Evolutionary conservation across 2,888 invertebrate genomes (phyloP).

Genomic region (Anoncus sp.): DNA sequence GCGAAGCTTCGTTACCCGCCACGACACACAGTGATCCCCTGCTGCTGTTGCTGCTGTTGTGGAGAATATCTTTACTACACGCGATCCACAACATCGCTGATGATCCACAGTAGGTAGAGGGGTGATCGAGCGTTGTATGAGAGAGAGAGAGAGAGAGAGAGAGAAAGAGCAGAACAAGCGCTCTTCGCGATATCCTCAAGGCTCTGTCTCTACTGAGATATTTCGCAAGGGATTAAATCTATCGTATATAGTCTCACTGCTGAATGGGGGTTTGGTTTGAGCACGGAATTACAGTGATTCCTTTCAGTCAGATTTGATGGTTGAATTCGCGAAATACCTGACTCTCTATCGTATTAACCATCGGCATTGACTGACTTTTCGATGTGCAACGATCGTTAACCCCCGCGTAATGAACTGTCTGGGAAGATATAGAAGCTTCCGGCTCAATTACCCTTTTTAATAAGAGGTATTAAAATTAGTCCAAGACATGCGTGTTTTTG

Average conservation of each 20-base stretch:
- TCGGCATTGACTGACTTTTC: neutral
- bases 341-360: neutral
- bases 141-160: no score
- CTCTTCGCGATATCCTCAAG: neutral
- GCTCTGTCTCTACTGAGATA: constrained; percentile 9
- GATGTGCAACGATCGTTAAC: neutral
- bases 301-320: neutral
- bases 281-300: constrained; percentile 30
- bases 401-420: neutral
- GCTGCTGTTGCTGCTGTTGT: no score
- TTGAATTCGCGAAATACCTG: neutral
- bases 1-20: constrained; percentile 44
- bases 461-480: neutral
- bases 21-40: constrained; percentile 10
- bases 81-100: constrained; percentile 36
- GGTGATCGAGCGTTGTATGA: constrained; percentile 6
- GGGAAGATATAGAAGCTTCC: neutral
- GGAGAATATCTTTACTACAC: constrained; percentile 40
- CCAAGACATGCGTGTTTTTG: no score
- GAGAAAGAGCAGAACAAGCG: neutral
- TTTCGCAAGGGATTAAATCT: constrained; percentile 26
- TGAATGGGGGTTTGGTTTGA: constrained; percentile 2
- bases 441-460: neutral
- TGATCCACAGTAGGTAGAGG: constrained; percentile 36
- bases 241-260: constrained; percentile 2